These are phyloP conservation scores for Apodemia arnacis DNA, from an alignment of 2,888 invertebrate species.

Conservation along the genomic window DNA sequence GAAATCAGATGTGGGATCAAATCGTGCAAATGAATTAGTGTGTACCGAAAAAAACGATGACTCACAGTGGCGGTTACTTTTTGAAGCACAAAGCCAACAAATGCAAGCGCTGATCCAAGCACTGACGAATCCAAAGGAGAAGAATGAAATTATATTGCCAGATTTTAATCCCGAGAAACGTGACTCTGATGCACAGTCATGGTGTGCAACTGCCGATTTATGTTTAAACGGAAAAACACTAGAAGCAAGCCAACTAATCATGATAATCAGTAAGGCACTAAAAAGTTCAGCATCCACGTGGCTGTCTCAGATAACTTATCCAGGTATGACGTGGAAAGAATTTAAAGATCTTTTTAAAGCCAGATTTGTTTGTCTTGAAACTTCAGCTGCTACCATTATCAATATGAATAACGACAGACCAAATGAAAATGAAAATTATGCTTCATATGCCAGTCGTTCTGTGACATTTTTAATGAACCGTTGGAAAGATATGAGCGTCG, in stretches of 20 bases:
- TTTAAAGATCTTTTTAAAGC: not conserved
- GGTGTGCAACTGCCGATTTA: not conserved
- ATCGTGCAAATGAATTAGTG: too few relatives aligned
- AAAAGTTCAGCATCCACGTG: slow-evolving; percentile 11
- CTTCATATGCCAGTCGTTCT: not conserved
- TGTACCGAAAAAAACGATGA: too few relatives aligned
- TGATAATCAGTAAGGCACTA: not conserved
- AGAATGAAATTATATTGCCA: not conserved
- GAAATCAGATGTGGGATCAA: too few relatives aligned
- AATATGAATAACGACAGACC: not conserved
- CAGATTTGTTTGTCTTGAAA: not conserved
- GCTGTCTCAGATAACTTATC: slow-evolving; percentile 1
- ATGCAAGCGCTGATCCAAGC: too few relatives aligned
- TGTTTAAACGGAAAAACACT: not conserved
- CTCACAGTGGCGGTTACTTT: too few relatives aligned
- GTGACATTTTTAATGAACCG: not conserved
- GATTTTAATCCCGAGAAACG: slow-evolving; percentile 8
- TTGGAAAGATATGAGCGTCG: not conserved
- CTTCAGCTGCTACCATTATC: not conserved
- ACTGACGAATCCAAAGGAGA: too few relatives aligned
- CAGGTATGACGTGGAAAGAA: slow-evolving; percentile 1
- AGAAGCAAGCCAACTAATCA: too few relatives aligned
- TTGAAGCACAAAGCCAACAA: too few relatives aligned
- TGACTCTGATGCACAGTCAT: not conserved
- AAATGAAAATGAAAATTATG: not conserved